A percentile compares a stretch with the other conserved stretches of the same genome.
phyloP scores from a whole-genome alignment of 2,797 vertebrate species.

The Paratrypauchen microcephalus region DNA sequence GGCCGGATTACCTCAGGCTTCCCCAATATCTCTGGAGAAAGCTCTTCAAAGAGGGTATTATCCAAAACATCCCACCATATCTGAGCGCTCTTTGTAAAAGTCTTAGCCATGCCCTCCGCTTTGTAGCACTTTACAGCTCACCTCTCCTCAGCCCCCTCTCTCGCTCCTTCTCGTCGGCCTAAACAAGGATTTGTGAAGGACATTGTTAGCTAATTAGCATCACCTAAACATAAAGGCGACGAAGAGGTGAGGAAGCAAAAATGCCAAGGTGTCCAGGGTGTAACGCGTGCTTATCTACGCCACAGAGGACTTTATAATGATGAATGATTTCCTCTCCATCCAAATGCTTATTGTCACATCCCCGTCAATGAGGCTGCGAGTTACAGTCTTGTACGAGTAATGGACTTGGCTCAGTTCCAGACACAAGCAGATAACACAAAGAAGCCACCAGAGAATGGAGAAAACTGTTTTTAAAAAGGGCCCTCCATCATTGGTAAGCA shows the following conservation, averaged over 20 bases:
- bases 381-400: constrained; percentile 62
- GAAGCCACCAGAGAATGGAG: constrained; percentile 17
- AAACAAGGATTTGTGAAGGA: constrained; percentile 64
- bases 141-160: constrained; percentile 42
- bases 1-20: constrained; percentile 65
- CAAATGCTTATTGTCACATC: constrained; percentile 69
- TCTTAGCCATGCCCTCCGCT: constrained; percentile 60
- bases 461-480: constrained; percentile 28
- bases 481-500: constrained; percentile 30
- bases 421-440: constrained; percentile 29
- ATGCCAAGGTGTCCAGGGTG: constrained; percentile 41
- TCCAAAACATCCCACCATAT: constrained; percentile 67
- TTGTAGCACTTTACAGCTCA: constrained; percentile 59
- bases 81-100: constrained; percentile 70
- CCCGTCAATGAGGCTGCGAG: constrained; percentile 58
- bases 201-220: constrained; percentile 62
- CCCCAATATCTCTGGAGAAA: constrained; percentile 59
- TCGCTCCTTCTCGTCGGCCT: constrained; percentile 42
- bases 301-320: constrained; percentile 72
- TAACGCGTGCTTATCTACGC: constrained; percentile 41
- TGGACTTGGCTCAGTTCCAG: constrained; percentile 59
- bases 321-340: constrained; percentile 74
- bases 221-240: constrained; percentile 57
- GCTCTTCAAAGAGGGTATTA: constrained; percentile 67
- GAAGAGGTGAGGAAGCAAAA: constrained; percentile 56